phyloP scores from a whole-genome alignment of 2,888 invertebrate genomes.

The Dicranocentrus wangi region DNA sequence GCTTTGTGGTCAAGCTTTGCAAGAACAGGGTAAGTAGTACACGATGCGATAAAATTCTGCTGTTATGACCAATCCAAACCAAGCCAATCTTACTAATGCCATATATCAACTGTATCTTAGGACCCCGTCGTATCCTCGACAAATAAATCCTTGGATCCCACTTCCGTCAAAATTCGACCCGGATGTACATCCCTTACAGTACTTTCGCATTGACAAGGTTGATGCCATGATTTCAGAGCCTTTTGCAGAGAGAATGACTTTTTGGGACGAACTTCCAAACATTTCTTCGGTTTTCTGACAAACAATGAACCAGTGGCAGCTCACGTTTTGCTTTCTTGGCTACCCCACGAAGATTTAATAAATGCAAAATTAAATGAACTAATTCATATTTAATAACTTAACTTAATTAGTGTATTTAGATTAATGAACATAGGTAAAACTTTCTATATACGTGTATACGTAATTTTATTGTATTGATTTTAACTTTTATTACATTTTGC shows the following conservation, averaged over 20 bases:
- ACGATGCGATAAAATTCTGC: neutral
- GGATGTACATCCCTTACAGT: slow-evolving; percentile 18
- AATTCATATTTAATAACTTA: too few species aligned
- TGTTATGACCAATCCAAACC: neutral
- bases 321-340: neutral
- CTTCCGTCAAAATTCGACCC: slow-evolving; percentile 23
- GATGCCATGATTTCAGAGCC: slow-evolving; percentile 50
- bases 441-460: too few species aligned
- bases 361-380: neutral
- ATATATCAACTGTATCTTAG: neutral
- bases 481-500: too few species aligned
- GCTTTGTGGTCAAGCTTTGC: slow-evolving; percentile 61
- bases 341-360: neutral
- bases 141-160: slow-evolving; percentile 23
- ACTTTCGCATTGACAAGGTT: slow-evolving; percentile 33
- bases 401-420: too few species aligned
- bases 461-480: too few species aligned
- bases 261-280: slow-evolving; percentile 61
- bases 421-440: too few species aligned
- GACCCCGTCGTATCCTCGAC: slow-evolving; percentile 29
- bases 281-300: slow-evolving; percentile 50
- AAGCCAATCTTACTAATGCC: neutral
- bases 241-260: slow-evolving; percentile 59
- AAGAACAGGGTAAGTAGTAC: slow-evolving; percentile 49
- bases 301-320: neutral